phyloP scores from a whole-genome alignment of 92 coral and sea anemone species.

The Bergia sp. region DNA sequence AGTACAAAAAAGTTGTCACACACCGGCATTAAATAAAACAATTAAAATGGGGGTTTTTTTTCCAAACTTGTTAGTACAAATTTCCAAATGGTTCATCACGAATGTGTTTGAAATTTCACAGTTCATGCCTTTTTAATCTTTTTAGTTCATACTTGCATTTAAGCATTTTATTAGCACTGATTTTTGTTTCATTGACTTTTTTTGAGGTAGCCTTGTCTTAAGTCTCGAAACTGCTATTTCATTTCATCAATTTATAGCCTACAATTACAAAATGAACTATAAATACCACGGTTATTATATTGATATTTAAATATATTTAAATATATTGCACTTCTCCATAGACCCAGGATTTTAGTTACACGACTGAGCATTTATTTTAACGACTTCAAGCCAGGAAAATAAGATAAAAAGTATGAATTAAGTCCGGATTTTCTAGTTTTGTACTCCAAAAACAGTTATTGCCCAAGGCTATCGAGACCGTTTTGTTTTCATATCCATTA shows the following conservation, averaged over 20 bases:
- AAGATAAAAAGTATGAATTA: background rate
- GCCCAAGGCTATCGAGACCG: conserved; percentile 1
- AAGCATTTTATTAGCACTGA: background rate
- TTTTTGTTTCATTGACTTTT: background rate
- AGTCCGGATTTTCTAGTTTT: background rate
- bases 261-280: background rate
- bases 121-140: too few relatives aligned
- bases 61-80: background rate
- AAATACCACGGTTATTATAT: background rate
- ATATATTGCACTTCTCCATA: background rate
- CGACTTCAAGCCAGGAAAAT: background rate
- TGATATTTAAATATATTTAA: background rate
- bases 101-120: too few relatives aligned
- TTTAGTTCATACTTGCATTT: too few relatives aligned
- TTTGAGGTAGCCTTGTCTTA: background rate
- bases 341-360: background rate
- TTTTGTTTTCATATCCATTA: conserved; percentile 19
- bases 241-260: background rate
- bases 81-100: too few relatives aligned
- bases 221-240: background rate
- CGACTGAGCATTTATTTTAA: background rate
- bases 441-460: conserved; percentile 15
- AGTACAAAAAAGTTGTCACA: background rate
- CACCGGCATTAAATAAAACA: background rate
- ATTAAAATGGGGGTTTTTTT: background rate